Evolutionary conservation across 1,140 invertebrate species (phyloP).

Genomic region (Meloidogyne chitwoodi): DNA sequence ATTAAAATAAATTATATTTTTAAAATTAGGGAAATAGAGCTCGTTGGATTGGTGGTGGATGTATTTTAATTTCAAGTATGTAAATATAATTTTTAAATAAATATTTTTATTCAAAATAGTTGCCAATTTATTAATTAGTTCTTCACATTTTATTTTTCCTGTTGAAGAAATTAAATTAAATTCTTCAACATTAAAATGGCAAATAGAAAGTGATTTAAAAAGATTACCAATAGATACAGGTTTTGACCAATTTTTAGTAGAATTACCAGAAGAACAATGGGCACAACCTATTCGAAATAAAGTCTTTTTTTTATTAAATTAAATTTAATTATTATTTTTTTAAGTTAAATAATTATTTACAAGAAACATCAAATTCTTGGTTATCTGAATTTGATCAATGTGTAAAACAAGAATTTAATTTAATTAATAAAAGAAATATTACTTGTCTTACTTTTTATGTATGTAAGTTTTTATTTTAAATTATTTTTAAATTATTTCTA

Average conservation of each 20-base stretch:
- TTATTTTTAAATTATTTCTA: too few species aligned
- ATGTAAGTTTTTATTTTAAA: conserved; percentile 17
- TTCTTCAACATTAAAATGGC: conserved; percentile 1
- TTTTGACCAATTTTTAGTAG: conserved; percentile 21
- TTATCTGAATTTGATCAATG: conserved; percentile 47
- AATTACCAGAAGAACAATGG: conserved; percentile 12
- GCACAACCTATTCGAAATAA: conserved; percentile 20
- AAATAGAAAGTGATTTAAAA: conserved; percentile 22
- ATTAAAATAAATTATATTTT: neutral
- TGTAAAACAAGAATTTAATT: conserved; percentile 18
- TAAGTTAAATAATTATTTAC: conserved; percentile 13
- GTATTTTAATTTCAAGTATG: conserved; percentile 50
- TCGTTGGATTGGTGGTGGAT: conserved; percentile 54
- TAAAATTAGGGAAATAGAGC: conserved; percentile 45
- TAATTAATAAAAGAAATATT: conserved; percentile 1
- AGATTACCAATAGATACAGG: neutral
- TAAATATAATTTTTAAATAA: neutral
- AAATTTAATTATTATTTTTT: conserved; percentile 29
- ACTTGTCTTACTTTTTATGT: conserved; percentile 26
- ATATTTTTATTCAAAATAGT: neutral
- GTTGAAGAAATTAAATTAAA: conserved; percentile 19
- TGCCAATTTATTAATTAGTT: conserved; percentile 51
- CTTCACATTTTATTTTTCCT: conserved; percentile 57
- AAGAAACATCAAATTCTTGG: conserved; percentile 32
- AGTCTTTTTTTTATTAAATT: conserved; percentile 4